Base-by-base conservation (phyloP, 2,888 invertebrate genomes). In the Drosophila algonquin region DNA sequence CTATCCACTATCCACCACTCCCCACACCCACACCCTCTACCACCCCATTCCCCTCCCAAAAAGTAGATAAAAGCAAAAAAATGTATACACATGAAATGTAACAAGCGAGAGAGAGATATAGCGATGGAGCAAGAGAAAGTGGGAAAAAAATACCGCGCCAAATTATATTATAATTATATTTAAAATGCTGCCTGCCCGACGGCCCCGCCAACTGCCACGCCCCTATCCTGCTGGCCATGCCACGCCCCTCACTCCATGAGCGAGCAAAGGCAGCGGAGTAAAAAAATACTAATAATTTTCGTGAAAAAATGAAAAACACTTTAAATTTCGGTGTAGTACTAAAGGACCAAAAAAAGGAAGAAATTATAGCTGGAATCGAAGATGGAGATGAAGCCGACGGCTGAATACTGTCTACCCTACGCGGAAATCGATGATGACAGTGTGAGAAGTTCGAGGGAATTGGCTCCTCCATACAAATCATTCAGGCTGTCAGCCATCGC, bases 151-250 rank as follows among this genome's bases (percentile, higher is more conserved):
- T 89, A 70, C 87, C 75, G 72, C 70, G 67, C 87, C 87, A 87
- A 85, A 87, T 89, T 85, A 87, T 89, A 84, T 87, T 84, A 85
- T 89, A 85, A 85, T 89, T 87, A 85, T 85, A 89, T 82, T 87
- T 85, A 87, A 85, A 85, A 85, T 87, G 86, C 73, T 80, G 78
- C 80, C 30, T 54, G 59, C 32, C 57, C 58, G 69, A 58, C 70
- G 21, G 57, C 54, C 14, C 40, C 44, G 30, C 58, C 45, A 51
- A 32, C 64, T n/a, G 40, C 45, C 63, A 45, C 32, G 46, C 47
- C 51, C 48, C 59, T 16, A 24, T 16, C 18, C 16, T n/a, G 35
- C 32, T 32, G 32, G 32, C 35, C 35, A 35, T 9, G 32, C 32
- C 32, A 32, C 32, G 32, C 32, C 18, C 27, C 69, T 59, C 45